Conservation (phyloP, 2,797 vertebrate genomes). For the Fratercula arctica region DNA sequence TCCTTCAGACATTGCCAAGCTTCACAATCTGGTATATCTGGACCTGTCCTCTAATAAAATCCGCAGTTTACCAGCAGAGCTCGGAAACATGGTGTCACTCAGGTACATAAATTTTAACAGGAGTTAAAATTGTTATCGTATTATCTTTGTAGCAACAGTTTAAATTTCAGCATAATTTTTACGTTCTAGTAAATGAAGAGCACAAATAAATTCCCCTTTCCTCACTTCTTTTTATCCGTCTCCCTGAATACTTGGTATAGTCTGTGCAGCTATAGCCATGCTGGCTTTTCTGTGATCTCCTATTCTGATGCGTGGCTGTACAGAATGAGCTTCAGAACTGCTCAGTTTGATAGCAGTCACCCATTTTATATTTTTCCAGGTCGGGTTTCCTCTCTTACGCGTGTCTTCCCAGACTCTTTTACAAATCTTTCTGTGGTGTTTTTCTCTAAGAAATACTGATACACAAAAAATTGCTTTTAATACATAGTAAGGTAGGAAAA, state of each 20-base stretch:
- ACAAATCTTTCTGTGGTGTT: background rate
- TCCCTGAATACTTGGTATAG: background rate
- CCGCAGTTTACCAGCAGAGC: constrained; percentile 97
- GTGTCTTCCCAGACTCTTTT: background rate
- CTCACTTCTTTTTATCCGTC: background rate
- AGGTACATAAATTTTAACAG: constrained; percentile 76
- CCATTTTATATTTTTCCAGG: background rate
- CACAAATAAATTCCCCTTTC: background rate
- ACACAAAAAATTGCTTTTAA: background rate
- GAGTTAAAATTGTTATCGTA: background rate
- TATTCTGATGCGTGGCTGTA: background rate
- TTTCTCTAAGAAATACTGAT: background rate
- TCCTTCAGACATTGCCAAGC: constrained; percentile 99
- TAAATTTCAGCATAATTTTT: background rate
- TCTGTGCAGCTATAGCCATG: background rate
- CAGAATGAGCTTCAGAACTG: background rate
- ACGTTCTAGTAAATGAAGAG: background rate
- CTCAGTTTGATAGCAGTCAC: background rate
- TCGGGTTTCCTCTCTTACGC: background rate
- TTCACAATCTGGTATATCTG: constrained; percentile 98
- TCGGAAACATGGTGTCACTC: constrained; percentile 99
- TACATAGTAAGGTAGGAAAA: background rate
- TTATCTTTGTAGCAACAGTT: background rate
- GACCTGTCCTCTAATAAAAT: constrained; percentile 99
- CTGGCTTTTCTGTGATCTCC: background rate